A percentile compares a stretch with the other conserved stretches of the same genome.
Conservation (phyloP, 2,888 invertebrate species). For the Papilio elwesi region DNA sequence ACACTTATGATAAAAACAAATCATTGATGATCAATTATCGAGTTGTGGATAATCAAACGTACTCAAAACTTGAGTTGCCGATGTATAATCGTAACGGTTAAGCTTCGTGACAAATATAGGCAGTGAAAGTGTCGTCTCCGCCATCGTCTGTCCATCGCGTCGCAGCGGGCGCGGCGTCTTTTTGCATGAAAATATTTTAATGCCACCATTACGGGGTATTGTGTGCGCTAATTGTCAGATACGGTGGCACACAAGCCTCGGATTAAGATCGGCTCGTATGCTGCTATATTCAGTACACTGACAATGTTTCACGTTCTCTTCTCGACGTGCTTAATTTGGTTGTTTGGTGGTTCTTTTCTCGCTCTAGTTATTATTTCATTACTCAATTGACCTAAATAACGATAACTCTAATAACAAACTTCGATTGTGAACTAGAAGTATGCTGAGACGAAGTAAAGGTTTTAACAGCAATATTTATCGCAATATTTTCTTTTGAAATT, state of each 20-base stretch:
- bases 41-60: neutral
- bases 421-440: neutral
- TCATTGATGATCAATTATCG: neutral
- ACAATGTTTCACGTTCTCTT: constrained; percentile 32
- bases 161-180: constrained; percentile 53
- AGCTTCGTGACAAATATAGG: constrained; percentile 67
- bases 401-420: no score
- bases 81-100: constrained; percentile 16
- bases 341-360: constrained; percentile 7
- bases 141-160: constrained; percentile 54
- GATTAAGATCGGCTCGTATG: constrained; percentile 55
- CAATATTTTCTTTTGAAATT: no score
- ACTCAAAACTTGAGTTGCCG: neutral
- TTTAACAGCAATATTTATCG: no score
- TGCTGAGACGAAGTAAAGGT: neutral
- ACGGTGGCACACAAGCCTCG: constrained; percentile 45
- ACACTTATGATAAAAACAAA: neutral
- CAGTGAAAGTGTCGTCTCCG: constrained; percentile 76
- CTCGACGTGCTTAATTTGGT: constrained; percentile 3
- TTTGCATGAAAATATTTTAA: constrained; percentile 70
- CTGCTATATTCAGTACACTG: constrained; percentile 47
- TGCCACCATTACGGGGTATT: constrained; percentile 58
- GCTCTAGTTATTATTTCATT: constrained; percentile 19
- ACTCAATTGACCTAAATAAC: neutral
- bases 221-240: constrained; percentile 57